phyloP scores from a whole-genome alignment of 64 coral and sea anemone genomes.

The Porites australiensis region DNA sequence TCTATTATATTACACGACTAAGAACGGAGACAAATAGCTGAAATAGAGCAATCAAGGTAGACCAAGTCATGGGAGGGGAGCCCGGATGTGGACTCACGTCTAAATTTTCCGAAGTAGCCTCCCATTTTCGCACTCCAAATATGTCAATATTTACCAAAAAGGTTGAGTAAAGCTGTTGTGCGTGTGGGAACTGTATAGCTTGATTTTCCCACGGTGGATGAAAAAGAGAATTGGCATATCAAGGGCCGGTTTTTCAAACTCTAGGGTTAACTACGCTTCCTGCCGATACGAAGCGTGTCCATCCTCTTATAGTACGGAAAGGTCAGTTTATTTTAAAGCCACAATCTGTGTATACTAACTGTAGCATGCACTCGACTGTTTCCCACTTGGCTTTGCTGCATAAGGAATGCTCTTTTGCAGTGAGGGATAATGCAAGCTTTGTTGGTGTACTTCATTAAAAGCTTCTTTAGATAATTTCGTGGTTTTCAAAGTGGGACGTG shows the following conservation, averaged over 20 bases:
- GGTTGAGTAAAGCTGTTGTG: constrained; percentile 14
- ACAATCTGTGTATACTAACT: background rate
- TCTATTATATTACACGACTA: constrained; percentile 45
- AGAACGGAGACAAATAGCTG: constrained; percentile 25
- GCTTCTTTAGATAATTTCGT: background rate
- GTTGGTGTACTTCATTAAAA: background rate
- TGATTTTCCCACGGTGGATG: constrained; percentile 37
- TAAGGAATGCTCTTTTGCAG: background rate
- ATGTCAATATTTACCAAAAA: constrained; percentile 44
- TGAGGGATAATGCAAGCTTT: background rate
- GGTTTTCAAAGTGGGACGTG: constrained; percentile 5
- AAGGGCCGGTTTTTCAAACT: too few relatives aligned
- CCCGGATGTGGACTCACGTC: constrained; percentile 10
- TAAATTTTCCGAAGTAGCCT: constrained; percentile 13
- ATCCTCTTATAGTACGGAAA: background rate
- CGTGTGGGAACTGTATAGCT: constrained; percentile 37
- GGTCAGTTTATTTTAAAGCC: constrained; percentile 34
- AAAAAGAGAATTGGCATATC: constrained; percentile 1
- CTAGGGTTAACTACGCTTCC: background rate
- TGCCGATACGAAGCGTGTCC: background rate
- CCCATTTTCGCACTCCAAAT: constrained; percentile 27
- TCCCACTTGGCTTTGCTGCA: background rate
- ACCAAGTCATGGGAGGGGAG: background rate
- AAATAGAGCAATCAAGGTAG: constrained; percentile 15
- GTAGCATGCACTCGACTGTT: background rate